Conservation (phyloP, 2,888 invertebrate genomes). For the Eupithecia inturbata region DNA sequence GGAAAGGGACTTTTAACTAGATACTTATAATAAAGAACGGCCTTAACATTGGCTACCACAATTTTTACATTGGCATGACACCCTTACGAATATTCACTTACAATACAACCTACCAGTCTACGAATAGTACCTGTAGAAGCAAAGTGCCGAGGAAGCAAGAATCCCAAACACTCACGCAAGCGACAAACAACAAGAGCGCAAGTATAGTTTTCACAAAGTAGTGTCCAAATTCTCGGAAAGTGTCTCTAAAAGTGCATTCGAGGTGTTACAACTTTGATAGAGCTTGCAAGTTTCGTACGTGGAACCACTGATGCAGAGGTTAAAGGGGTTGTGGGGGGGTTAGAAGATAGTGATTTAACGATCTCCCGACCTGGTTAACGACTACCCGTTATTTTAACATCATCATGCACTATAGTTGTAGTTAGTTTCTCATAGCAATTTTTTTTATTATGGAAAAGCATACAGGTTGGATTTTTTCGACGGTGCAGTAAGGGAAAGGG, state of each 20-base stretch:
- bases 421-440: background rate
- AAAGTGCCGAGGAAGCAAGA: background rate
- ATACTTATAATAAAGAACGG: too few relatives aligned
- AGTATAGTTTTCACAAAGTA: constrained; percentile 8
- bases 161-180: background rate
- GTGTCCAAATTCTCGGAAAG: constrained; percentile 13
- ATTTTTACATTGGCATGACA: too few relatives aligned
- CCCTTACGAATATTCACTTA: too few relatives aligned
- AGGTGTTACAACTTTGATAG: constrained; percentile 25
- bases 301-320: constrained; percentile 8
- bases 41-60: too few relatives aligned
- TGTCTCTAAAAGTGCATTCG: constrained; percentile 7
- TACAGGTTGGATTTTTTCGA: too few relatives aligned
- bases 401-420: background rate
- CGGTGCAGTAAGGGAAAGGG: too few relatives aligned
- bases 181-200: constrained; percentile 4
- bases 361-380: background rate
- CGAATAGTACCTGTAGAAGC: background rate
- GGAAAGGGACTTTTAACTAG: too few relatives aligned
- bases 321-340: background rate
- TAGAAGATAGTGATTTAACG: constrained; percentile 2
- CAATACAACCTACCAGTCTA: too few relatives aligned
- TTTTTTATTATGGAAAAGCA: too few relatives aligned
- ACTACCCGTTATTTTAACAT: background rate
- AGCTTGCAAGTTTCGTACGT: constrained; percentile 26